Percentiles rank a stretch among this genome's conserved stretches.
phyloP scores from a whole-genome alignment of 2,797 vertebrate species.

The Characodon lateralis region DNA sequence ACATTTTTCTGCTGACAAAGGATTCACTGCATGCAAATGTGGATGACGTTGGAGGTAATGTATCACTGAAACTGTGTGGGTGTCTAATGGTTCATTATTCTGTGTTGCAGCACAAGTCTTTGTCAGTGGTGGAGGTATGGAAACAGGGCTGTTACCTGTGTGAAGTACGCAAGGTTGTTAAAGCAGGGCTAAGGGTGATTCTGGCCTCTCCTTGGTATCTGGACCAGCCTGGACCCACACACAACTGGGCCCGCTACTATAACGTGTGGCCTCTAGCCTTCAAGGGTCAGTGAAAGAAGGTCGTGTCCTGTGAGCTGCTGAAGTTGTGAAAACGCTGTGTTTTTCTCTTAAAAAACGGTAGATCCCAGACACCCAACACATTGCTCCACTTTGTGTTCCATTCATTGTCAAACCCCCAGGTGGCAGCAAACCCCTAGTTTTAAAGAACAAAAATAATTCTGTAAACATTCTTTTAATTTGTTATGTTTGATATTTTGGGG shows the following conservation, averaged over 20 bases:
- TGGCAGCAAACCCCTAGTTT: slow-evolving; percentile 39
- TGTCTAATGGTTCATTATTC: slow-evolving; percentile 34
- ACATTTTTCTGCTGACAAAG: background rate
- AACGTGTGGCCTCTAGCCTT: slow-evolving; percentile 87
- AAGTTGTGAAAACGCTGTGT: slow-evolving; percentile 41
- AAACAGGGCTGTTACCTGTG: slow-evolving; percentile 80
- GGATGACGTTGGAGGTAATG: background rate
- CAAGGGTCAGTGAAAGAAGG: slow-evolving; percentile 76
- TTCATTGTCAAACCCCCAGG: slow-evolving; percentile 42
- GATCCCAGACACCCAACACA: background rate
- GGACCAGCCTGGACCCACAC: slow-evolving; percentile 86
- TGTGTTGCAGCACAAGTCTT: slow-evolving; percentile 81
- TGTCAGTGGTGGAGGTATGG: slow-evolving; percentile 92
- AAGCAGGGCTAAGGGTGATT: slow-evolving; percentile 85
- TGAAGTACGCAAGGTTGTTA: slow-evolving; percentile 83
- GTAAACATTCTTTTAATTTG: background rate
- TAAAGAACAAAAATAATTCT: background rate
- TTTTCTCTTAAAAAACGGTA: slow-evolving; percentile 3
- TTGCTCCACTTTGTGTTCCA: background rate
- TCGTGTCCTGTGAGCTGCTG: slow-evolving; percentile 50
- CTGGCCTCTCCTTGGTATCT: slow-evolving; percentile 94
- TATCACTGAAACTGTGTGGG: slow-evolving; percentile 5
- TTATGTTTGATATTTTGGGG: background rate
- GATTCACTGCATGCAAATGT: background rate
- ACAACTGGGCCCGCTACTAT: slow-evolving; percentile 89